Percentiles rank a stretch among this genome's conserved stretches.
These are phyloP conservation scores for Alloscopus bannaensis DNA, from an alignment of 2,888 invertebrate species.

Conservation along the genomic window DNA sequence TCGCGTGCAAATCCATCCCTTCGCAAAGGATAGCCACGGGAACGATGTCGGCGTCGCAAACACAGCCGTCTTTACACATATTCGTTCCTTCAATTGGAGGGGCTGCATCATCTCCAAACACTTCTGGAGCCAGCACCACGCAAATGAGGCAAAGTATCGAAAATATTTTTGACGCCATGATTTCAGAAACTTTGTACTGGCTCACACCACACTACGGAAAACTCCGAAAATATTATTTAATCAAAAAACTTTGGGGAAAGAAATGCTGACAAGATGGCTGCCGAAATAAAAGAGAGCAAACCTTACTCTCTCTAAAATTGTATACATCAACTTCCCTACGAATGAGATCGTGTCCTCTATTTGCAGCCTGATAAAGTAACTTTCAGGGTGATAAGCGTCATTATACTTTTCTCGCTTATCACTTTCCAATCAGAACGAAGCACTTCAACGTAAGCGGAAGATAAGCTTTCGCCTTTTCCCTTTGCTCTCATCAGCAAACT, in stretches of 20 bases:
- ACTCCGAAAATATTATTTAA: neutral
- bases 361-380: too few species aligned
- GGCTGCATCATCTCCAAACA: too few species aligned
- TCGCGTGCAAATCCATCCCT: conserved; percentile 22
- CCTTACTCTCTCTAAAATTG: too few species aligned
- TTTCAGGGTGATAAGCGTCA: too few species aligned
- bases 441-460: neutral
- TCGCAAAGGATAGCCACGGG: conserved; percentile 42
- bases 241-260: neutral
- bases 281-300: neutral
- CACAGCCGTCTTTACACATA: conserved; percentile 39
- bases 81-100: conserved; percentile 43
- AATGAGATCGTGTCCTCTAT: too few species aligned
- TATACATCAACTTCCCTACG: too few species aligned
- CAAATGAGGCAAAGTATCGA: too few species aligned
- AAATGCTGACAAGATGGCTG: neutral
- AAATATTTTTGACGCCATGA: too few species aligned
- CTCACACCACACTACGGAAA: neutral
- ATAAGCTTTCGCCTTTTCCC: too few species aligned
- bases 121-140: too few species aligned
- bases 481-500: too few species aligned
- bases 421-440: neutral
- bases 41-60: conserved; percentile 17
- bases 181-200: neutral
- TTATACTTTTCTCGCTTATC: neutral